phyloP scores from a whole-genome alignment of 2,888 invertebrate species.

The Acanthosepion lycidas region DNA sequence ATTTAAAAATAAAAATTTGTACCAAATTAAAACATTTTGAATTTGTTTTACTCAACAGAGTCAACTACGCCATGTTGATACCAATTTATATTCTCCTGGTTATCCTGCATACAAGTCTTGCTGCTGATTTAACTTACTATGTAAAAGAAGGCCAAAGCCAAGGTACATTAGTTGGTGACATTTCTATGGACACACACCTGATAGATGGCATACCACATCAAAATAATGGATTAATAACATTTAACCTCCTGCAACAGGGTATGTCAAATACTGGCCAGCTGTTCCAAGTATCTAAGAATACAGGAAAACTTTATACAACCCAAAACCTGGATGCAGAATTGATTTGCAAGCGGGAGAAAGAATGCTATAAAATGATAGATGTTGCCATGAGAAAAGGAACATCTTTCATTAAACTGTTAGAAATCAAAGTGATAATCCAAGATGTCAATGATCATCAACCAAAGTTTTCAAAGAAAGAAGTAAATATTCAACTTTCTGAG shows the following conservation, averaged over 20 bases:
- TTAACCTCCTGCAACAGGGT: background rate
- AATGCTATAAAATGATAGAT: conserved; percentile 8
- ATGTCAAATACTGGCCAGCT: background rate
- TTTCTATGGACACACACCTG: background rate
- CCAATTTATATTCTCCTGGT: background rate
- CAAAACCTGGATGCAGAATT: background rate
- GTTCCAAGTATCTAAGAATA: conserved; percentile 9
- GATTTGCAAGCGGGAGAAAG: background rate
- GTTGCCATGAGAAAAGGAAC: background rate
- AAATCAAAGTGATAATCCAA: conserved; percentile 18
- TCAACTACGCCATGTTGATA: background rate
- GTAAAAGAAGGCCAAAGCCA: background rate
- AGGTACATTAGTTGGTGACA: background rate
- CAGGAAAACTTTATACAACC: background rate
- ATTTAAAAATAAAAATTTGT: background rate
- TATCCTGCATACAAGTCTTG: background rate
- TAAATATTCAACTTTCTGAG: background rate
- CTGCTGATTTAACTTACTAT: background rate
- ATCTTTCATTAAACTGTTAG: background rate
- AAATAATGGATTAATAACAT: background rate
- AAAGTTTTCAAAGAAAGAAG: background rate
- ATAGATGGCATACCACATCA: background rate
- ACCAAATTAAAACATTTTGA: background rate
- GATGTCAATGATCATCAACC: background rate
- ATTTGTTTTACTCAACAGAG: background rate